Percentiles rank a stretch among this genome's conserved stretches.
phyloP scores from a whole-genome alignment of 2,888 invertebrate genomes.

The Phasia obesa region DNA sequence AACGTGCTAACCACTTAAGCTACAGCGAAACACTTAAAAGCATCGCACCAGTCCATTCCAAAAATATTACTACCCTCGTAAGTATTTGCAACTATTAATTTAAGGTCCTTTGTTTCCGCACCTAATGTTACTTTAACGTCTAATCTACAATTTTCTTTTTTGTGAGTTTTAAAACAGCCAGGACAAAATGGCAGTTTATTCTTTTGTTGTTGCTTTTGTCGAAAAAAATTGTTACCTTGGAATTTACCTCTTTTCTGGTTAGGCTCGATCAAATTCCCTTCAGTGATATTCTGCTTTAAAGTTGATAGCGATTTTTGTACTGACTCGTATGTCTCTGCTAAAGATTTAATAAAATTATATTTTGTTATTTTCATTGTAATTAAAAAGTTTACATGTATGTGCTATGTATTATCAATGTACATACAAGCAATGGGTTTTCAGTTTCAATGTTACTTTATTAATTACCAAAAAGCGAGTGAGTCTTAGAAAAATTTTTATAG shows the following conservation, averaged over 20 bases:
- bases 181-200: neutral
- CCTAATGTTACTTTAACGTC: neutral
- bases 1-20: no score
- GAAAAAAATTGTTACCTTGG: neutral
- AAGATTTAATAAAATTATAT: no score
- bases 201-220: neutral
- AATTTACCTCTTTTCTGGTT: neutral
- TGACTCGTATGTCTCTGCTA: neutral
- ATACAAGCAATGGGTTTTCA: no score
- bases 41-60: neutral
- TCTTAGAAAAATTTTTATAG: no score
- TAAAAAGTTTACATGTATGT: no score
- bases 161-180: neutral
- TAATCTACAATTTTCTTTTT: neutral
- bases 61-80: neutral
- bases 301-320: neutral
- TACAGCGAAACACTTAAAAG: neutral
- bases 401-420: no score
- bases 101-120: neutral
- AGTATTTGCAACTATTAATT: neutral
- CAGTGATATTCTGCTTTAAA: neutral
- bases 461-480: no score
- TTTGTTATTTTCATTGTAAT: no score
- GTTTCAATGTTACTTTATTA: no score
- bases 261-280: neutral